Evolutionary conservation across 1,140 invertebrate species (phyloP), one percentile per base, ranked within the genome.

Genomic region (Nomia melanderi): DNA sequence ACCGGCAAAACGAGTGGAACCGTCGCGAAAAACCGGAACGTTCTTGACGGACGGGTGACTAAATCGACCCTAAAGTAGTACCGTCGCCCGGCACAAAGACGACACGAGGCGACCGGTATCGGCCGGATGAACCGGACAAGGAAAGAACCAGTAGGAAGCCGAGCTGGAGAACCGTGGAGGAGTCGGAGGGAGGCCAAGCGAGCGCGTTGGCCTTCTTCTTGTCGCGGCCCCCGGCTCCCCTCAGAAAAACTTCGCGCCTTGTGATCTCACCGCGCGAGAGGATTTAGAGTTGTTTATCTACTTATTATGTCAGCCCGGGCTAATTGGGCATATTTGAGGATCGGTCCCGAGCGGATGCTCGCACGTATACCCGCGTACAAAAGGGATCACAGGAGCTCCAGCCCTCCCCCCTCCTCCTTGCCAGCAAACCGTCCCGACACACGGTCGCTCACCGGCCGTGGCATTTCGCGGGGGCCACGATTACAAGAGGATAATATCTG

Each of bases 251-350:
- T 56, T 74, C 71, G 82, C 50, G 70, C 54, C 78, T n/a, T 85
- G 78, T 88, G 87, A 89, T 89, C 86, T 89, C 72, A 87, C 83
- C 86, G 86, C 86, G 79, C 64, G 76, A 83, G 82, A 79, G 80
- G 53, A 78, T 84, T 82, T 74, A 62, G 74, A 84, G 87, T 88
- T 89, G 87, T 89, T 88, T 88, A 88, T 89, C 87, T 87, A 87
- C 88, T 89, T 89, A 89, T 89, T 89, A 89, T 87, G 87, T 89
- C 87, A 88, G 83, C 53, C 64, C 67, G 78, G 82, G 85, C 85
- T 89, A 89, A 89, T 89, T 89, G 88, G 88, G 86, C 87, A 88
- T 89, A 89, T 88, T 88, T 88, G 87, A 82, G 74, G 75, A 84
- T 86, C 79, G 47, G 81, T 69, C 33, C 31, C 17, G 29, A 63